Percentiles rank a stretch among this genome's conserved stretches.
Conservation (phyloP, 2,888 invertebrate genomes). For the Anorthoa munda region DNA sequence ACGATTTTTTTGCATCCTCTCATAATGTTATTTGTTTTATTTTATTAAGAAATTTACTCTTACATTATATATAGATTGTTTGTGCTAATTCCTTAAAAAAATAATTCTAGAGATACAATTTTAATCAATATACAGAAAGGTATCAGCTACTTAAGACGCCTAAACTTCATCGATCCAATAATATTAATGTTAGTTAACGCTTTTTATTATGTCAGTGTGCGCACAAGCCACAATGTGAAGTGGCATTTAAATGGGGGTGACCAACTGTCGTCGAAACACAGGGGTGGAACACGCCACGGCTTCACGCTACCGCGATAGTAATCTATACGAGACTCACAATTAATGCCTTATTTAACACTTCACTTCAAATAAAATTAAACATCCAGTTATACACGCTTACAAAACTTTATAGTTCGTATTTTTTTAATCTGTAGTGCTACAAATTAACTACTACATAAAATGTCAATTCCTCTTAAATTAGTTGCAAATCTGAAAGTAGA, state of each 20-base stretch:
- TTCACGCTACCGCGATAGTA: slow-evolving; percentile 88
- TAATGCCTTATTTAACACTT: slow-evolving; percentile 87
- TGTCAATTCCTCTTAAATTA: slow-evolving; percentile 18
- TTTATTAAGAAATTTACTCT: too few relatives aligned
- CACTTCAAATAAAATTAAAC: slow-evolving; percentile 73
- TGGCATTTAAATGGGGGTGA: slow-evolving; percentile 90
- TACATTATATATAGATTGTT: too few relatives aligned
- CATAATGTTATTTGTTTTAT: too few relatives aligned
- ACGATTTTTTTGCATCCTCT: neutral
- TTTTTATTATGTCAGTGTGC: slow-evolving; percentile 83
- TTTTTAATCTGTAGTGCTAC: slow-evolving; percentile 10
- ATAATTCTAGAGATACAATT: neutral
- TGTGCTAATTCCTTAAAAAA: neutral
- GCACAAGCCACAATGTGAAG: slow-evolving; percentile 90
- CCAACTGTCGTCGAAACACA: slow-evolving; percentile 89
- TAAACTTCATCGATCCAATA: slow-evolving; percentile 73
- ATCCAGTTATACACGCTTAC: slow-evolving; percentile 59
- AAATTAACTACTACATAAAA: slow-evolving; percentile 23
- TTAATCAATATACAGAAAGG: slow-evolving; percentile 18
- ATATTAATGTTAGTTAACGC: slow-evolving; percentile 83
- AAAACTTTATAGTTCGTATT: slow-evolving; percentile 40
- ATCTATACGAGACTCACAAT: slow-evolving; percentile 87
- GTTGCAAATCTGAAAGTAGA: slow-evolving; percentile 48
- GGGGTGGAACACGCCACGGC: slow-evolving; percentile 86
- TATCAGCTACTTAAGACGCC: slow-evolving; percentile 37